These are phyloP conservation scores for Brachionus paranguensis DNA, from an alignment of 1,140 invertebrate species.

Conservation along the genomic window DNA sequence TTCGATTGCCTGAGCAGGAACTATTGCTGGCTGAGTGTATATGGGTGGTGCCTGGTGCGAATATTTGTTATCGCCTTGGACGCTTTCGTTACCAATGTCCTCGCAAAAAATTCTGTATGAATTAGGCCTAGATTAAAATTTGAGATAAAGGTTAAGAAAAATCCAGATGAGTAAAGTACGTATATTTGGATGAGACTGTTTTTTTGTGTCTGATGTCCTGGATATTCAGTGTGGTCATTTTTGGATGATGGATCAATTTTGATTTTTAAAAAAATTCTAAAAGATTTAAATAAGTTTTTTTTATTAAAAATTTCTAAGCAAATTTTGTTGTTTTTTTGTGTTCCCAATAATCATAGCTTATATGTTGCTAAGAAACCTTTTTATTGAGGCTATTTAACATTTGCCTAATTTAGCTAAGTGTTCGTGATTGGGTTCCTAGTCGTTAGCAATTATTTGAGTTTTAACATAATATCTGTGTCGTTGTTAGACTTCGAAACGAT, in stretches of 20 bases:
- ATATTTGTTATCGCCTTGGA: background rate
- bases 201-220: constrained; percentile 30
- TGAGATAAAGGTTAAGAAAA: background rate
- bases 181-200: background rate
- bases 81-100: background rate
- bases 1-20: constrained; percentile 37
- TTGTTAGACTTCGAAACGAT: background rate
- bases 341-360: background rate
- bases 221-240: constrained; percentile 37
- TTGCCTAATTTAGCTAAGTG: background rate
- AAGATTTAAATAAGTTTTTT: background rate
- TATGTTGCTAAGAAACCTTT: background rate
- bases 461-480: background rate
- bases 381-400: constrained; percentile 22
- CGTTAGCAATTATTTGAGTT: background rate
- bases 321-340: background rate
- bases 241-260: background rate
- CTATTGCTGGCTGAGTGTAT: constrained; percentile 11
- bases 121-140: constrained; percentile 1
- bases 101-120: constrained; percentile 32
- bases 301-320: background rate
- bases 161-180: background rate
- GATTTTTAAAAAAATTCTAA: background rate
- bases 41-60: background rate
- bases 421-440: background rate